These are phyloP conservation scores for Mastacembelus armatus DNA, from an alignment of 2,797 vertebrate species.

Conservation along the genomic window DNA sequence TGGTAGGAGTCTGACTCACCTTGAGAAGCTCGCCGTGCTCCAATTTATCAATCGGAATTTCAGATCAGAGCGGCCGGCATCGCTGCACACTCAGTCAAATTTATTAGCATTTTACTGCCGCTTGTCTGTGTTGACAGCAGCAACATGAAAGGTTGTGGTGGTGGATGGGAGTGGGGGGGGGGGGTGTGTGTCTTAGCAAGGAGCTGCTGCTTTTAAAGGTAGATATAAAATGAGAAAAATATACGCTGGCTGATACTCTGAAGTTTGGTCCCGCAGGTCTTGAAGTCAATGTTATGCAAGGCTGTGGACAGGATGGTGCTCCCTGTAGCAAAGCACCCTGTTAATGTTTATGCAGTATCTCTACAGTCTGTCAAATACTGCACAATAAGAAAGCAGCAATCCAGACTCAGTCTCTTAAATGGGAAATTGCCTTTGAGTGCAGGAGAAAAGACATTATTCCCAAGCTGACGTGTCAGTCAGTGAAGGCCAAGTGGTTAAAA, in stretches of 20 bases:
- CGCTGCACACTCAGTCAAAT: constrained; percentile 67
- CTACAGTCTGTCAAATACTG: constrained; percentile 23
- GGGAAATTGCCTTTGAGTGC: constrained; percentile 1
- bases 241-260: constrained; percentile 53
- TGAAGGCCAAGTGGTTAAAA: constrained; percentile 45
- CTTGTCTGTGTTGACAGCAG: constrained; percentile 68
- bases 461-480: constrained; percentile 40
- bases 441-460: constrained; percentile 12
- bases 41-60: constrained; percentile 80
- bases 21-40: constrained; percentile 67
- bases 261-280: constrained; percentile 63
- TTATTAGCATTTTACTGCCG: constrained; percentile 77
- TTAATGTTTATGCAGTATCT: constrained; percentile 60
- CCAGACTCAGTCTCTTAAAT: constrained; percentile 37
- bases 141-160: constrained; percentile 79
- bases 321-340: constrained; percentile 42
- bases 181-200: too few relatives aligned
- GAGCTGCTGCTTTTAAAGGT: constrained; percentile 60
- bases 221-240: constrained; percentile 71
- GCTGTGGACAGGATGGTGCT: constrained; percentile 41
- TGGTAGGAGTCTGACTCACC: constrained; percentile 73
- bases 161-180: too few relatives aligned
- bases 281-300: constrained; percentile 68
- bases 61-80: constrained; percentile 71
- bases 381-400: constrained; percentile 22